Conservation (phyloP, 2,888 invertebrate genomes). For the Cantharis flavilabris region DNA sequence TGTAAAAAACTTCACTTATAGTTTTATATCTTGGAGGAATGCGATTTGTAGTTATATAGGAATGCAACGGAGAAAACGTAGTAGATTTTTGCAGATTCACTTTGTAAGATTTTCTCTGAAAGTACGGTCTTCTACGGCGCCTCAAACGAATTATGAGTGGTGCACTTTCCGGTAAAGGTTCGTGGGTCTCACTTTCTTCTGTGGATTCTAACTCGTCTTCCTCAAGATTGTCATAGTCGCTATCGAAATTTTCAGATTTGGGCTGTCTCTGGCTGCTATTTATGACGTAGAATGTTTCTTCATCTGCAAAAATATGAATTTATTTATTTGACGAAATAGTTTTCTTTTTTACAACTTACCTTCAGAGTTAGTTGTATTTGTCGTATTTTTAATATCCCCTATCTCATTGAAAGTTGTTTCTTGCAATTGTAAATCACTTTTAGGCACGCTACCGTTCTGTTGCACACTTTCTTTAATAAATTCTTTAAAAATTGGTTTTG, state of each 20-base stretch:
- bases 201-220: neutral
- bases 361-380: neutral
- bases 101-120: neutral
- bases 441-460: neutral
- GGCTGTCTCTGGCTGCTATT: neutral
- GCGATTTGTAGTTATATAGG: neutral
- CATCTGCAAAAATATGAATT: neutral
- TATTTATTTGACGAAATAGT: neutral
- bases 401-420: neutral
- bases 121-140: neutral
- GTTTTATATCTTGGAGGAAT: conserved; percentile 23
- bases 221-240: neutral
- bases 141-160: neutral
- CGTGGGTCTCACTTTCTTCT: neutral
- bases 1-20: conserved; percentile 51
- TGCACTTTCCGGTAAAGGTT: neutral
- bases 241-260: neutral
- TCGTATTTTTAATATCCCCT: neutral
- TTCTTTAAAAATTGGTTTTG: conserved; percentile 54
- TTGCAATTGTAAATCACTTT: neutral
- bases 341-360: neutral
- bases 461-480: neutral
- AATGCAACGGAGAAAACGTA: neutral
- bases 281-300: neutral
- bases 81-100: neutral